phyloP scores from a whole-genome alignment of 2,113 vertebrate species.

The Chunga burmeisteri region DNA sequence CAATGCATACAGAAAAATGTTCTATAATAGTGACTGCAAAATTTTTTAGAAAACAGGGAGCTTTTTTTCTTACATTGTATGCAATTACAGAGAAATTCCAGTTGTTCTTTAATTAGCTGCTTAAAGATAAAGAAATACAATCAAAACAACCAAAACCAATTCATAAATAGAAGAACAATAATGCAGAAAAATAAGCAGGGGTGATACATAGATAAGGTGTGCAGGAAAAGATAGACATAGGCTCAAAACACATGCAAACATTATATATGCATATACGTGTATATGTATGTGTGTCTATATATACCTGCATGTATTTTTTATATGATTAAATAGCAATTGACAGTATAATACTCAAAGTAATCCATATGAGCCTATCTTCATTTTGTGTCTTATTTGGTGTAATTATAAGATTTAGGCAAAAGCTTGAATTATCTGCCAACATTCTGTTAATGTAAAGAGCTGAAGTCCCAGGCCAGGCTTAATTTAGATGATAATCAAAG shows the following conservation, averaged over 20 bases:
- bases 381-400: not conserved
- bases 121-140: not conserved
- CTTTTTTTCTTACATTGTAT: not conserved
- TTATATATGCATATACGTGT: not conserved
- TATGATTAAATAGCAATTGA: not conserved
- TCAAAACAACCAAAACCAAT: rapidly evolving
- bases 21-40: not conserved
- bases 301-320: not conserved
- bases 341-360: not conserved
- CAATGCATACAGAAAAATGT: rapidly evolving
- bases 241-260: not conserved
- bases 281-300: not conserved
- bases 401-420: not conserved
- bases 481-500: not conserved
- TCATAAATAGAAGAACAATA: not conserved
- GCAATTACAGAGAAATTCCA: not conserved
- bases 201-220: not conserved
- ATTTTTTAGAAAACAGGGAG: not conserved
- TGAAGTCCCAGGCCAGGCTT: not conserved
- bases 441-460: not conserved
- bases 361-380: rapidly evolving
- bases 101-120: not conserved
- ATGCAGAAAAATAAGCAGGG: not conserved
- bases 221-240: not conserved
- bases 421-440: not conserved